Base-by-base conservation (phyloP, 2,888 invertebrate species). In the Malachius bipustulatus region DNA sequence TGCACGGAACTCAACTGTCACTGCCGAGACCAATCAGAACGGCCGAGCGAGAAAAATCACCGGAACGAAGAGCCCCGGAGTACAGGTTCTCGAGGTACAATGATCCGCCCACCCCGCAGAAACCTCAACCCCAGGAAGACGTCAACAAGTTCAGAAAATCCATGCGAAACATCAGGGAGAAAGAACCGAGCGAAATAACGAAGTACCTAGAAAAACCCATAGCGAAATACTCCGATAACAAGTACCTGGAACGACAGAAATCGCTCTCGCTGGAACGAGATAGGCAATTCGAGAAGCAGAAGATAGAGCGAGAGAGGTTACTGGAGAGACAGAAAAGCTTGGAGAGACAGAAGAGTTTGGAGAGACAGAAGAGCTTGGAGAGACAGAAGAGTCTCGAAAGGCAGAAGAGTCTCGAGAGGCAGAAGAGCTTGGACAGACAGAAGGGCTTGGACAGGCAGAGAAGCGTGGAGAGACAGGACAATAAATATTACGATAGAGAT, bases 1-100 rank as follows among this genome's bases (percentile, higher is more conserved):
- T 76, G 69, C 69, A 71, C 48, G 68, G 69, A 44, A 66, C 70
- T 50, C 60, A 49, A 40, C 52, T 56, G 33, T 56, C 52, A 38
- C 45, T 53, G 39, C 57, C 54, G 26, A 54, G 55, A 49, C 60
- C 49, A 44, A 56, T 57, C 41, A 53, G 40, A 32, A 41, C 37
- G 38, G 16, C 36, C 13, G 43, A 45, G 13, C 32, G 47, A 12
- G 51, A 50, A 9, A 50, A 52, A 43, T 47, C 51, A 4, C 48
- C 50, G 2, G 51, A 51, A 24, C 24, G 32, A 6, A 36, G 36
- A 12, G 24, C 24, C 8, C 49, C 55, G 3, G 59, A 62, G 26
- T 65, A 63, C 47, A 65, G 66, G 14, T 59, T 66, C 32, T 52
- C 66, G 31, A 64, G 64, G 52, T 65, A 67, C 33, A 64, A 64